phyloP scores from a whole-genome alignment of 2,888 invertebrate genomes.

The Metalampra italica region DNA sequence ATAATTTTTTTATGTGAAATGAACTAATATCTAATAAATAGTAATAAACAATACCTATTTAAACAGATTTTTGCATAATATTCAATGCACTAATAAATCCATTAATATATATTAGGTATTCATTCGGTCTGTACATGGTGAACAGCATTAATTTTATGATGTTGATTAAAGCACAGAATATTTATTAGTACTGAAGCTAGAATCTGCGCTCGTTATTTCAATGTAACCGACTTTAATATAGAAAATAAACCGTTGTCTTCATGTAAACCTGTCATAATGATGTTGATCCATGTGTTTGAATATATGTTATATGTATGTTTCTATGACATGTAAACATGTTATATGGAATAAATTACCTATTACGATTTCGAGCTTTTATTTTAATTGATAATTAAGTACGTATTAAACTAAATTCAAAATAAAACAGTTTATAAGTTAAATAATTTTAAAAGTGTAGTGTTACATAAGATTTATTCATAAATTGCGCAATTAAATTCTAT shows the following conservation, averaged over 20 bases:
- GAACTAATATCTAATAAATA: neutral
- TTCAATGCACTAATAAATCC: neutral
- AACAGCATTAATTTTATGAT: too few species aligned
- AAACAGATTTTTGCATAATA: neutral
- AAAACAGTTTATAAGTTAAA: conserved; percentile 45
- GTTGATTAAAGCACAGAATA: too few species aligned
- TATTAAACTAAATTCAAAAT: conserved; percentile 11
- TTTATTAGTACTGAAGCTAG: too few species aligned
- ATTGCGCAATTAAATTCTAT: conserved; percentile 63
- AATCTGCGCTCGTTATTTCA: too few species aligned
- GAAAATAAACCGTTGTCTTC: neutral
- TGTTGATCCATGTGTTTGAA: conserved; percentile 44
- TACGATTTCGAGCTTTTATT: conserved; percentile 2
- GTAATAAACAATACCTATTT: too few species aligned
- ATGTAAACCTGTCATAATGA: conserved; percentile 23
- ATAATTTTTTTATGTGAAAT: neutral
- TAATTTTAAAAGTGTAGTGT: conserved; percentile 67
- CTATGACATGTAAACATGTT: conserved; percentile 50
- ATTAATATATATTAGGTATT: neutral
- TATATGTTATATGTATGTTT: conserved; percentile 32
- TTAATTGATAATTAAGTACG: too few species aligned
- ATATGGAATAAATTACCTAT: conserved; percentile 35
- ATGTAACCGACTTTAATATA: too few species aligned
- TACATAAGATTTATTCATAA: conserved; percentile 67
- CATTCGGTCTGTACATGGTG: too few species aligned